Percentiles rank a stretch among this genome's conserved stretches.
phyloP scores from a whole-genome alignment of 2,797 vertebrate species.

The Gallinago nigripennis region DNA sequence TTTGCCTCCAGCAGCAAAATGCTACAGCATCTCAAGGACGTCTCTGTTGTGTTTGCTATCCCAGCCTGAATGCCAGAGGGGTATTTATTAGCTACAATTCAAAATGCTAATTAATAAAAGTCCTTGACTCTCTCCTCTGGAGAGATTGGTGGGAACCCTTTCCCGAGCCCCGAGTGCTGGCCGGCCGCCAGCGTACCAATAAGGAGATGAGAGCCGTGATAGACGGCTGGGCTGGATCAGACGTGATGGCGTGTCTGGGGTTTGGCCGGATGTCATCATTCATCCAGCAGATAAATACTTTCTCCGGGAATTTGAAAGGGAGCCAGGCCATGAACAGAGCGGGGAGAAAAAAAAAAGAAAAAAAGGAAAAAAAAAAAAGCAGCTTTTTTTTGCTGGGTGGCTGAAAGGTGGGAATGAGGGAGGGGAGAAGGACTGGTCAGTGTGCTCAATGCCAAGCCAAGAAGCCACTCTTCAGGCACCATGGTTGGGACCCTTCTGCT shows the following conservation, averaged over 20 bases:
- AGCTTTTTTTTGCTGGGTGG: background rate
- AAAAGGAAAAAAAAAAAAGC: background rate
- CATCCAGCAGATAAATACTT: slow-evolving; percentile 52
- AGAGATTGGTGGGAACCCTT: slow-evolving; percentile 27
- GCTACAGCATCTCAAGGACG: background rate
- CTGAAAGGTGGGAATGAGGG: background rate
- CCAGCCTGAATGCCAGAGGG: background rate
- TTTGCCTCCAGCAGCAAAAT: background rate
- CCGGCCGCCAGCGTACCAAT: background rate
- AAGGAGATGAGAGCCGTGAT: background rate
- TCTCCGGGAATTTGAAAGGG: slow-evolving; percentile 13
- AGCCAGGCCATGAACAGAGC: background rate
- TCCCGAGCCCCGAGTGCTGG: slow-evolving; percentile 2
- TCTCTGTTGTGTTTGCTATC: background rate
- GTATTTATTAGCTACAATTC: slow-evolving; percentile 59
- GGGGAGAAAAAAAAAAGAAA: too few species aligned
- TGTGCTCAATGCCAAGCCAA: background rate
- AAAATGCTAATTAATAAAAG: slow-evolving; percentile 57
- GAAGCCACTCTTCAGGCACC: background rate
- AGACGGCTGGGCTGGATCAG: slow-evolving; percentile 21
- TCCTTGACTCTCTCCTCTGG: slow-evolving; percentile 66
- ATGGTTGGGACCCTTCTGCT: background rate
- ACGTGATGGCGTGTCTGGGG: slow-evolving; percentile 24
- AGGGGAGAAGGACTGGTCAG: background rate
- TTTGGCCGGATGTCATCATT: slow-evolving; percentile 48